Base-by-base conservation (phyloP, 2,888 invertebrate genomes). In the Sminthurides aquaticus region DNA sequence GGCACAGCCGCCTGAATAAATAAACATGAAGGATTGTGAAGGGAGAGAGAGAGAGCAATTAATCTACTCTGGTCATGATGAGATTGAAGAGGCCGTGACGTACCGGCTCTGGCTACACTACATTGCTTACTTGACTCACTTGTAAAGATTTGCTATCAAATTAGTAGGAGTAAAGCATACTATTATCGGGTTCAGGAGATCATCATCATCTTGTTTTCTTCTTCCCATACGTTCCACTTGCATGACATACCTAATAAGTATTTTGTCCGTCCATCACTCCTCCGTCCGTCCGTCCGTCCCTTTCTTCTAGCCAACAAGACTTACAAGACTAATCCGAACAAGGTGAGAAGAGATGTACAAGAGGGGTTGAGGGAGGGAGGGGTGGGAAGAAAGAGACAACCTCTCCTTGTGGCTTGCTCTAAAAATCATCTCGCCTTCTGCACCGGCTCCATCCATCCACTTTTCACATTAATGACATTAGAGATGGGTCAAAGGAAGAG, bases 1-100 rank as follows among this genome's bases (percentile, higher is more conserved):
- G n/a, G n/a, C n/a, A n/a, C n/a, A n/a, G n/a, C n/a, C 60, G 63
- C 57, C 29, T 67, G 64, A 67, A 60, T 63, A 63, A 66, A 56
- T 66, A 66, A 59, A 62, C 55, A 66, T 15, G 55, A 64, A 64
- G 57, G 52, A 67, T 60, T 56, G 56, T 48, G 49, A 64, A 27
- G 25, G 48, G 43, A 64, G 43, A 34, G 67, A 27, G 25, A 25
- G 43, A 64, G 43, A 34, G 67, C 64, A 67, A 67, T 67, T 60
- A 67, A 67, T 67, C 60, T 67, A 60, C 52, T 49, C 43, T 34
- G 5, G 43, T 34, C 43, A 5, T 34, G 43, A 34, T 15, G 43
- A 34, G 43, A 34, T 34, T 34, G 43, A 34, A 34, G 43, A 34
- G 43, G 43, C n/a, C 8, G 43, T 34, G 43, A 34, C 43, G 43